These are phyloP conservation scores for Lithophane semibrunnea DNA, from an alignment of 2,888 invertebrate species.

Conservation along the genomic window DNA sequence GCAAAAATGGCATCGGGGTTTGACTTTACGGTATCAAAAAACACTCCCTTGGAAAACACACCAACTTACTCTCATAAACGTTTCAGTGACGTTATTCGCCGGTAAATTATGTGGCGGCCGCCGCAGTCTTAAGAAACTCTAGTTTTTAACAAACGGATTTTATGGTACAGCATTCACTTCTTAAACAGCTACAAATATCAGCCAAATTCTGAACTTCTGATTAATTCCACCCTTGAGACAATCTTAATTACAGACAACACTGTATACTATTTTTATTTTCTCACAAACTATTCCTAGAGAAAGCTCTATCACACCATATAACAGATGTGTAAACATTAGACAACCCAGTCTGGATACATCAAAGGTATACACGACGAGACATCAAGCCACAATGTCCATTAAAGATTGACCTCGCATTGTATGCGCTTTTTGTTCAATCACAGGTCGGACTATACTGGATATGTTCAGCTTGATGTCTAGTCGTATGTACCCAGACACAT, in stretches of 20 bases:
- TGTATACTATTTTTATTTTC: conserved; percentile 29
- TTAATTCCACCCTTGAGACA: conserved; percentile 21
- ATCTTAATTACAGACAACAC: conserved; percentile 11
- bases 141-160: not conserved
- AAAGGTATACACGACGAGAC: conserved; percentile 19
- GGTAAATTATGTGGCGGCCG: too few species aligned
- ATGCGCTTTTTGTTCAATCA: too few species aligned
- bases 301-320: conserved; percentile 14
- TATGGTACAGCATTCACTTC: not conserved
- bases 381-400: not conserved
- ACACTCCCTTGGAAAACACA: too few species aligned
- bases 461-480: not conserved
- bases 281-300: conserved; percentile 5
- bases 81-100: too few species aligned
- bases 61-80: too few species aligned
- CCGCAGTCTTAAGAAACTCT: too few species aligned
- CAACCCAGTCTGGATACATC: conserved; percentile 56
- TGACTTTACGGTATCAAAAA: too few species aligned
- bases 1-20: too few species aligned
- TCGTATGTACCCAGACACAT: conserved; percentile 71
- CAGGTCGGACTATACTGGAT: not conserved
- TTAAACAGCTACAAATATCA: not conserved
- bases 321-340: conserved; percentile 60
- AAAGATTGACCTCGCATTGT: not conserved
- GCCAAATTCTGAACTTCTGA: not conserved